Percentiles rank a stretch among this genome's conserved stretches.
These are phyloP conservation scores for Sinodicranocentrus sp. DNA, from an alignment of 2,888 invertebrate species.

Conservation along the genomic window DNA sequence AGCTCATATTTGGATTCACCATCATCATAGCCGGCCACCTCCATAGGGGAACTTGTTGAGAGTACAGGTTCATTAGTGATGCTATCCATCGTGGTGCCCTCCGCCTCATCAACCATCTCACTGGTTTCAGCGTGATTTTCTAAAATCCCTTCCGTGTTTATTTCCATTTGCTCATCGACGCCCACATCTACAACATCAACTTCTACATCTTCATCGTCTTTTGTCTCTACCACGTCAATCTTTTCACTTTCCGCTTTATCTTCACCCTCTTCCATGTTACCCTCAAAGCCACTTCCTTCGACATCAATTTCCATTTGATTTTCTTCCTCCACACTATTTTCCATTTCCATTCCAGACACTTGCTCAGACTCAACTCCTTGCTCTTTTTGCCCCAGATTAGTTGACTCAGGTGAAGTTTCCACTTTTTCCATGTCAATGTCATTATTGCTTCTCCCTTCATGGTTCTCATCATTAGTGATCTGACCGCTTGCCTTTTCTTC, in stretches of 20 bases:
- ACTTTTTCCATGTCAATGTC: conserved; percentile 44
- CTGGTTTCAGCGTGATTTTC: conserved; percentile 24
- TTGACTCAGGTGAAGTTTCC: conserved; percentile 19
- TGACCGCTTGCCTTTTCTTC: conserved; percentile 31
- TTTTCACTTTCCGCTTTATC: conserved; percentile 22
- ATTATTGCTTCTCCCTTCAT: conserved; percentile 18
- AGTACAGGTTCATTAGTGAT: conserved; percentile 19
- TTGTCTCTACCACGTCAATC: conserved; percentile 13
- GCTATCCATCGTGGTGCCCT: conserved; percentile 31
- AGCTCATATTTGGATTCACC: conserved; percentile 13
- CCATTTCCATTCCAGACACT: background rate
- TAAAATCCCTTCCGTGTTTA: conserved; percentile 22
- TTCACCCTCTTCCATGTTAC: background rate
- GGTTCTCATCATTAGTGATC: conserved; percentile 21
- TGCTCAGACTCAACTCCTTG: too few species aligned
- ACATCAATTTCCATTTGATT: conserved; percentile 63
- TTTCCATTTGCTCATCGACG: conserved; percentile 70
- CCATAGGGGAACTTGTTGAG: conserved; percentile 42
- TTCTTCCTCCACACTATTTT: conserved; percentile 1
- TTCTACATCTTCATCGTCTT: conserved; percentile 48
- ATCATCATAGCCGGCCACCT: conserved; percentile 25
- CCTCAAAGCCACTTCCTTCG: conserved; percentile 6
- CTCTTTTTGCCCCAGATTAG: conserved; percentile 49
- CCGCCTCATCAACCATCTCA: conserved; percentile 21
- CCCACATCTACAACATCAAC: conserved; percentile 62